A percentile compares a stretch with the other conserved stretches of the same genome.
phyloP scores from a whole-genome alignment of 2,888 invertebrate genomes.

The Clostera curtula region DNA sequence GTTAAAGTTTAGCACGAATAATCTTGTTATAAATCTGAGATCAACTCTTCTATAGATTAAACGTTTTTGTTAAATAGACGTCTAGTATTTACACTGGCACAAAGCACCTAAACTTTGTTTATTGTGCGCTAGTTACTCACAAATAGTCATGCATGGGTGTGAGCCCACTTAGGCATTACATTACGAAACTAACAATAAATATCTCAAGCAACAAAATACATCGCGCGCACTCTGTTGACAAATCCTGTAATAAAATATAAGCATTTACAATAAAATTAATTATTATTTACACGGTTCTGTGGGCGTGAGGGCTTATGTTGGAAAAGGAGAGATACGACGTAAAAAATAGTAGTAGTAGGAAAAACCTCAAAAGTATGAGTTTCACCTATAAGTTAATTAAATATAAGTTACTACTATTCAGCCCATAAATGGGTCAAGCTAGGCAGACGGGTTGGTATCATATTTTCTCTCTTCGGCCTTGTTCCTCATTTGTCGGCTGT shows the following conservation, averaged over 20 bases:
- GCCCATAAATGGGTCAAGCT: no score
- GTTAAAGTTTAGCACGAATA: no score
- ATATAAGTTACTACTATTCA: no score
- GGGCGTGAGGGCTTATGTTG: conserved; percentile 45
- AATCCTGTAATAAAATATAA: conserved; percentile 75
- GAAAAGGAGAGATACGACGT: conserved; percentile 34
- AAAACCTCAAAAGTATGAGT: no score
- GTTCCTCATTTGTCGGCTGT: no score
- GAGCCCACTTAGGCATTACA: conserved; percentile 55
- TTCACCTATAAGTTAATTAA: no score
- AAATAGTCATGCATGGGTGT: conserved; percentile 32
- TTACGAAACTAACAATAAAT: conserved; percentile 68
- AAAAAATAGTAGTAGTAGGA: conserved; percentile 11
- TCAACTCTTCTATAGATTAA: no score
- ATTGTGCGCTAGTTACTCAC: conserved; percentile 28
- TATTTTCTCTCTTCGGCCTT: no score
- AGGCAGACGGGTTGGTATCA: no score
- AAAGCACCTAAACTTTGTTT: no score
- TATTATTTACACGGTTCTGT: conserved; percentile 72
- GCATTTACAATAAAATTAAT: conserved; percentile 76
- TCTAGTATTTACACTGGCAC: conserved; percentile 38
- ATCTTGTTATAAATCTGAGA: no score
- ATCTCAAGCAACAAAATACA: conserved; percentile 68
- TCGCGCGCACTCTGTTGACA: conserved; percentile 73
- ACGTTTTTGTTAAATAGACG: no score